Evolutionary conservation across 2,888 invertebrate species (phyloP), one percentile per base, ranked within the genome.

Genomic region (Chorisops tibialis): DNA sequence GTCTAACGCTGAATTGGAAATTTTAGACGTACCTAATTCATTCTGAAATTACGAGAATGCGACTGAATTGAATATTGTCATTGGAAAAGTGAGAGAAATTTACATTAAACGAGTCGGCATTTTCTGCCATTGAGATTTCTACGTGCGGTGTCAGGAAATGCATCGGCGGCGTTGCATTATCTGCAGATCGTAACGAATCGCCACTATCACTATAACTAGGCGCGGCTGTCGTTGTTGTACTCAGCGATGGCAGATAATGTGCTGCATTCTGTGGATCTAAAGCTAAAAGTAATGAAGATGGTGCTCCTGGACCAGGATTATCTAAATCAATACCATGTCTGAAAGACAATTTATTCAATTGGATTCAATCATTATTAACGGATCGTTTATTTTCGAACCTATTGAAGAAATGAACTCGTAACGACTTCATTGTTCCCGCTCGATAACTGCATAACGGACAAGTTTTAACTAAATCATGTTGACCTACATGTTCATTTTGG

Each of bases 401-500:
- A 79, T 92, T 93, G 74, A 90, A 92, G 80, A 93, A 93, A 76
- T 93, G 93, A 69, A 93, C 88, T 76, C 93, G 81, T 50, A 93
- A 81, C 71, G 91, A 92, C 78, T 93, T 93, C 93, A 93, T 93
- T 39, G 91, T 91, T 38, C 89, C 89, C 59, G 93, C 93, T 67
- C 91, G 85, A 76, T 91, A 93, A 76, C 89, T 91, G 80, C 93
- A 93, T 65, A 93, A 80, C 19, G 93, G 93, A 81, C 93, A 93
- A 69, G 91, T 90, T 80, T 93, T 93, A 63, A 93, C 91, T 75
- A 92, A 84, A 75, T 93, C 93, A 72, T 93, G 91, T 71, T 92
- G 92, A 24, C 93, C 93, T 45, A 93, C 93, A 74, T 93, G 93
- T 75, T 93, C 93, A 75, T 93, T 93, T 76, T 93, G 93, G 80